phyloP scores from a whole-genome alignment of 2,888 invertebrate genomes.

The Drosophila paramelanica region DNA sequence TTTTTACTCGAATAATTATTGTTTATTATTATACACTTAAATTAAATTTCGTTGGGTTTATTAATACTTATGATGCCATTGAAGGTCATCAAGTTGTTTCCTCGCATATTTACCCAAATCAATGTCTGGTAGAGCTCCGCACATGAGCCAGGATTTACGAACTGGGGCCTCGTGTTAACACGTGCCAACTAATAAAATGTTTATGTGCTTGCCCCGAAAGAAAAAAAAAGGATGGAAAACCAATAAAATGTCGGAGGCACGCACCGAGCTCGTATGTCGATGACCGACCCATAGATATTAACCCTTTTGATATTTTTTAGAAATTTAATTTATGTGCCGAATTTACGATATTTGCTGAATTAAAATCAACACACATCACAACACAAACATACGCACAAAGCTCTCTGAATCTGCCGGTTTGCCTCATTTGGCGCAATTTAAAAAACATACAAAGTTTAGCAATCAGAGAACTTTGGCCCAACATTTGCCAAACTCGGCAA shows the following conservation, averaged over 20 bases:
- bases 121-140: constrained; percentile 35
- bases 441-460: constrained; percentile 60
- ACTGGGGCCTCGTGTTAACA: constrained; percentile 59
- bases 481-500: constrained; percentile 44
- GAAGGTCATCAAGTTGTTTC: constrained; percentile 26
- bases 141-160: constrained; percentile 29
- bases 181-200: constrained; percentile 75
- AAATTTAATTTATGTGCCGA: constrained; percentile 71
- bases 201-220: constrained; percentile 50
- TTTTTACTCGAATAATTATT: no score
- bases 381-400: neutral
- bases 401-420: constrained; percentile 11
- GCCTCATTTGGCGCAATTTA: constrained; percentile 64
- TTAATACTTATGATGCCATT: constrained; percentile 40
- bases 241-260: constrained; percentile 62
- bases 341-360: constrained; percentile 72
- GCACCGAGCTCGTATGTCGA: constrained; percentile 45
- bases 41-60: constrained; percentile 27
- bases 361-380: constrained; percentile 62
- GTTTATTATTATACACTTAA: neutral
- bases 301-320: constrained; percentile 72
- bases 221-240: constrained; percentile 59
- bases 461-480: constrained; percentile 51
- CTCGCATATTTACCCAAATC: constrained; percentile 47
- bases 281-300: constrained; percentile 54